These are phyloP conservation scores for Leptarthrus brevirostris DNA, from an alignment of 2,888 invertebrate genomes.

Conservation along the genomic window DNA sequence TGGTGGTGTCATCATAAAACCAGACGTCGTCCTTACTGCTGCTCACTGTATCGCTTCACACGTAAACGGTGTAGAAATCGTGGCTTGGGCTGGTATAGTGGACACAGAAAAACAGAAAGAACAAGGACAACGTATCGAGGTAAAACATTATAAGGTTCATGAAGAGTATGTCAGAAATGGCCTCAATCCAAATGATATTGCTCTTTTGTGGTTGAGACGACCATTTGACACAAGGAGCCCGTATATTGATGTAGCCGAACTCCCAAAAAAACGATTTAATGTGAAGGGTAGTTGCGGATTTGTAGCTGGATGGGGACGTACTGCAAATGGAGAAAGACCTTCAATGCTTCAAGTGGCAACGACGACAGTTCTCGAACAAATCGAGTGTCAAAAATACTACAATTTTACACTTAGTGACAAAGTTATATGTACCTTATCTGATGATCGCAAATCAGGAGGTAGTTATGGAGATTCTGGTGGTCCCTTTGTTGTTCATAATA, in stretches of 20 bases:
- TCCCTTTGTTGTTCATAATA: slow-evolving; percentile 4
- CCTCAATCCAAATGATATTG: neutral
- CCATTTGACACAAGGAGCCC: neutral
- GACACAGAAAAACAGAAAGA: neutral
- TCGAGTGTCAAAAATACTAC: neutral
- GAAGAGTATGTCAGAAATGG: neutral
- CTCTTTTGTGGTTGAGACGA: neutral
- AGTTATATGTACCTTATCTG: neutral
- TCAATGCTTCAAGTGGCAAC: neutral
- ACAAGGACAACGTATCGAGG: neutral
- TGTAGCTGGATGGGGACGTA: neutral
- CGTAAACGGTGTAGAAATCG: neutral
- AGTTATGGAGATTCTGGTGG: slow-evolving; percentile 17
- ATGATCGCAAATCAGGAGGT: neutral
- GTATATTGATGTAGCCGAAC: neutral
- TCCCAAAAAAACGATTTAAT: neutral
- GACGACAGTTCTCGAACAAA: neutral
- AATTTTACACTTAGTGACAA: neutral
- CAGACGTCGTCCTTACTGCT: slow-evolving; percentile 2
- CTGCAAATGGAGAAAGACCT: neutral
- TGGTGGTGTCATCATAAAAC: neutral
- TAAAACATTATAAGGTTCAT: neutral
- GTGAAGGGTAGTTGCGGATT: neutral
- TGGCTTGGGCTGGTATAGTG: slow-evolving; percentile 5
- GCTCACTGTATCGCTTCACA: neutral